Percentiles rank a stretch among this genome's conserved stretches.
These are phyloP conservation scores for Trididemnum clinides DNA, from an alignment of 23 tunicate species.

Conservation along the genomic window DNA sequence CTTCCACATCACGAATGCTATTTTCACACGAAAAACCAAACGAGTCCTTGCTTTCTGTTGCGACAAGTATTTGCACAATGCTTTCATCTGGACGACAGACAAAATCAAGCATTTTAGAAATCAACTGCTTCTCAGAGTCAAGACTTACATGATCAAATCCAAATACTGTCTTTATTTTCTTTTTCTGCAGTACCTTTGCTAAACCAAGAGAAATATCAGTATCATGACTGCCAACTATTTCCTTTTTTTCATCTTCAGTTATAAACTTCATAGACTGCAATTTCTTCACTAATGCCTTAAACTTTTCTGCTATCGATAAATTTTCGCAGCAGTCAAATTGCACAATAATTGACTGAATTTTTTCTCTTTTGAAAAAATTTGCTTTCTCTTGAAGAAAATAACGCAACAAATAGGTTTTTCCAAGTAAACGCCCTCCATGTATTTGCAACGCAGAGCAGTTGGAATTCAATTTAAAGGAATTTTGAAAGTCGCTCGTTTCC, in stretches of 20 bases:
- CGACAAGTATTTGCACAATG: neutral
- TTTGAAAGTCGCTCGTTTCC: neutral
- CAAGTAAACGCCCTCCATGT: conserved; percentile 2
- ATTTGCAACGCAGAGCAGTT: neutral
- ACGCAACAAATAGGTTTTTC: neutral
- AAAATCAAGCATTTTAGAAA: neutral
- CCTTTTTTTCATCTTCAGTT: neutral
- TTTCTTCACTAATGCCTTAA: neutral
- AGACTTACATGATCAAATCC: conserved; percentile 1
- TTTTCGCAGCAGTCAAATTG: neutral
- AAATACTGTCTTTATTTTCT: neutral
- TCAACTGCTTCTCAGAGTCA: neutral
- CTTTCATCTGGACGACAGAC: neutral
- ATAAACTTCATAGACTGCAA: neutral
- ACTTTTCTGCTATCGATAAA: neutral
- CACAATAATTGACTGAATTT: neutral
- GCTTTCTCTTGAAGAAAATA: neutral
- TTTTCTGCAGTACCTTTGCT: neutral
- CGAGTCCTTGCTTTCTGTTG: neutral
- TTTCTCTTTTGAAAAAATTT: too few species aligned
- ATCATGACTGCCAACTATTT: neutral
- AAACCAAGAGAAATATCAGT: neutral
- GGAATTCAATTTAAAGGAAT: neutral
- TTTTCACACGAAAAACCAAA: neutral
- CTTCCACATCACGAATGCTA: neutral